Evolutionary conservation across 1,140 invertebrate species (phyloP).

Genomic region (Sitobion miscanthi): DNA sequence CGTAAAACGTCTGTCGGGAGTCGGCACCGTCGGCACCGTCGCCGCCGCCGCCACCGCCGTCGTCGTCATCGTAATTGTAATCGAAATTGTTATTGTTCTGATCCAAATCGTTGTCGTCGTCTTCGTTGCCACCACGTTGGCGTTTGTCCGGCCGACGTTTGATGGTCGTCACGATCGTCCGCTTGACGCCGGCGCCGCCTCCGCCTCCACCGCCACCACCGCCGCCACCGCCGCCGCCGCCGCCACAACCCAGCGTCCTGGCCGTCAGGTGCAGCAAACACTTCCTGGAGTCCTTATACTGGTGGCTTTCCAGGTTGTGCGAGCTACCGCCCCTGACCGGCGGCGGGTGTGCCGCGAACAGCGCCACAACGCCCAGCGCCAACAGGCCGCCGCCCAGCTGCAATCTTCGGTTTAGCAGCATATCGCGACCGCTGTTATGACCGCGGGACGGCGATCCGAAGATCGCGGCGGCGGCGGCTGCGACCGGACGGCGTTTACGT

Average conservation of each 20-base stretch:
- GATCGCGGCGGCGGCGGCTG: background rate
- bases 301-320: conserved; percentile 20
- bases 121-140: background rate
- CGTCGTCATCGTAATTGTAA: conserved; percentile 39
- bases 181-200: background rate
- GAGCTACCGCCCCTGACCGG: background rate
- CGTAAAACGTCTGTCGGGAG: background rate
- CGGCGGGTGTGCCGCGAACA: background rate
- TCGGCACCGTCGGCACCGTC: background rate
- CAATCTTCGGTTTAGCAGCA: conserved; percentile 9
- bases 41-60: background rate
- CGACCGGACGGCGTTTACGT: background rate
- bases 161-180: background rate
- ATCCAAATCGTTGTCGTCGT: conserved; percentile 5
- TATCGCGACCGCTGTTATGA: background rate
- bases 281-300: conserved; percentile 45
- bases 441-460: background rate
- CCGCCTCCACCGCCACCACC: background rate
- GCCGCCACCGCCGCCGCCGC: background rate
- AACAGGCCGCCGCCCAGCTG: background rate
- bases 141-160: background rate
- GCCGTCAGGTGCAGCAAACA: background rate
- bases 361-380: background rate
- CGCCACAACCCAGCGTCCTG: background rate
- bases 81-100: background rate